A percentile compares a stretch with the other conserved stretches of the same genome.
Conservation (phyloP, 1,140 invertebrate genomes). For the roundworm (Caenorhabditis elegans) region WBcel235 BX284606.5:15956001-15956500, state of each 20-base stretch:
- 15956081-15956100: too few species aligned
- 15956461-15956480: background rate
- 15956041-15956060: background rate
- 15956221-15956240: slow-evolving; percentile 15
- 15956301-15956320: background rate
- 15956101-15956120: too few species aligned
- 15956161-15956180: background rate
- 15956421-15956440: too few species aligned
- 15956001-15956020: too few species aligned
- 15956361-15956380: background rate
- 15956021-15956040: too few species aligned
- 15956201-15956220: background rate
- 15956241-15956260: background rate
- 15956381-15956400: background rate
- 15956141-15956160: background rate
- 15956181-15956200: slow-evolving; percentile 12
- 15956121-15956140: background rate
- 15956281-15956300: background rate
- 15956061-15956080: background rate
- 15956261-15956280: background rate
- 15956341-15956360: too few species aligned
- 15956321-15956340: too few species aligned
- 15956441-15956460: too few species aligned
- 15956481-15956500: too few species aligned
- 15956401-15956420: background rate